Percentiles rank a stretch among this genome's conserved stretches.
Evolutionary conservation across 1,140 invertebrate genomes (phyloP).

Genomic region (Neuroterus valhalla): DNA sequence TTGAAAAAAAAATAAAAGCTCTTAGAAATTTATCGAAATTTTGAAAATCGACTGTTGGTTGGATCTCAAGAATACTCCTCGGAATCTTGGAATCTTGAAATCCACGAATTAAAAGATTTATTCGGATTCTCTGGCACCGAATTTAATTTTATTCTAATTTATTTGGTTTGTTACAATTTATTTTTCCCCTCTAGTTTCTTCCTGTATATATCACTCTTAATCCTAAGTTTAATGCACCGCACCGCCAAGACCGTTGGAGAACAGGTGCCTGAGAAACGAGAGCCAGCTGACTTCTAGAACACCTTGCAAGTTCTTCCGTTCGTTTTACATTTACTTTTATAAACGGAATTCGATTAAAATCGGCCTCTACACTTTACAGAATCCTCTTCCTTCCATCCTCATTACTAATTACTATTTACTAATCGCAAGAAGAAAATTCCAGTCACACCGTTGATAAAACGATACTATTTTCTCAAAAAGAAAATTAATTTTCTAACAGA

Average conservation of each 20-base stretch:
- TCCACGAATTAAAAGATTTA: too few species aligned
- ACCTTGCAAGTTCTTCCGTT: conserved; percentile 58
- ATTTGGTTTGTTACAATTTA: not conserved
- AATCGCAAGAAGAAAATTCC: too few species aligned
- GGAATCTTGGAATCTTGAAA: too few species aligned
- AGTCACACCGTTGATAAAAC: too few species aligned
- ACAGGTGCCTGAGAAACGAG: conserved; percentile 61
- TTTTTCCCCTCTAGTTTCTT: not conserved
- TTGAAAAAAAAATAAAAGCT: too few species aligned
- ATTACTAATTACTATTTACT: not conserved
- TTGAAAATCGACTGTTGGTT: too few species aligned
- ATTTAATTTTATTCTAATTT: too few species aligned
- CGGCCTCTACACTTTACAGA: not conserved
- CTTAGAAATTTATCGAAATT: too few species aligned
- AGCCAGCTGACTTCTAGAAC: conserved; percentile 63
- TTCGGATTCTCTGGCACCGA: too few species aligned
- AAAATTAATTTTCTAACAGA: too few species aligned
- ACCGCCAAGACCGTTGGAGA: conserved; percentile 32
- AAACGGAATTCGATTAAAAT: conserved; percentile 37
- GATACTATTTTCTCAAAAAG: not conserved
- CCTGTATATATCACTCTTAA: conserved; percentile 9
- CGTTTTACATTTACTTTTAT: conserved; percentile 29
- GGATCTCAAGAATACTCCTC: too few species aligned
- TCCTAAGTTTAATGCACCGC: conserved; percentile 33
- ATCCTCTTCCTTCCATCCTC: not conserved